Evolutionary conservation across 2,797 vertebrate species (phyloP).

Genomic region (Ceyx erithaca): DNA sequence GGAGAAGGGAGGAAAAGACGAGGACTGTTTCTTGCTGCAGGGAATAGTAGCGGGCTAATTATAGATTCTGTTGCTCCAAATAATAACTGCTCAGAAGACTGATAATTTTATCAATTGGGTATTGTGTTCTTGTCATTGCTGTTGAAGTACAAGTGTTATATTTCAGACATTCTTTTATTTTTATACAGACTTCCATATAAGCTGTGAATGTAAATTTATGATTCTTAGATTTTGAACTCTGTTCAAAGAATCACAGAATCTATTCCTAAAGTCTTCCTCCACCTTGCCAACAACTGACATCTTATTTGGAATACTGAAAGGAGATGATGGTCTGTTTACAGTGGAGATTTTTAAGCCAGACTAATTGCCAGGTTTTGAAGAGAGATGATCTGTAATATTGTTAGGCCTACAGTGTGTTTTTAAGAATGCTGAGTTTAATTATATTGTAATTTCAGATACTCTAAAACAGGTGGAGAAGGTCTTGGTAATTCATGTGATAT

Average conservation of each 20-base stretch:
- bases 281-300: background rate
- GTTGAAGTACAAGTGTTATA: background rate
- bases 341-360: background rate
- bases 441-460: background rate
- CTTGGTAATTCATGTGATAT: background rate
- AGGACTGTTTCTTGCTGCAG: slow-evolving; percentile 9
- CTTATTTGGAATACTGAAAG: background rate
- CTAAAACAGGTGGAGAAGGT: background rate
- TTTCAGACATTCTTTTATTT: background rate
- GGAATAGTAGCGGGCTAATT: background rate
- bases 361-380: background rate
- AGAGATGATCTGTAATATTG: background rate
- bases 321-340: background rate
- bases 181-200: background rate
- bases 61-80: background rate
- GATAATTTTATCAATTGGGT: background rate
- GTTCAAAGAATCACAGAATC: background rate
- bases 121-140: background rate
- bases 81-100: background rate
- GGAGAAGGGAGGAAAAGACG: background rate
- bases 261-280: background rate
- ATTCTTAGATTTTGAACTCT: background rate
- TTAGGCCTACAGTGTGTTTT: background rate
- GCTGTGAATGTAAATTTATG: background rate
- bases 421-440: background rate